These are phyloP conservation scores for Tamandua tetradactyla DNA, from an alignment of 2,797 vertebrate genomes.

Conservation along the genomic window DNA sequence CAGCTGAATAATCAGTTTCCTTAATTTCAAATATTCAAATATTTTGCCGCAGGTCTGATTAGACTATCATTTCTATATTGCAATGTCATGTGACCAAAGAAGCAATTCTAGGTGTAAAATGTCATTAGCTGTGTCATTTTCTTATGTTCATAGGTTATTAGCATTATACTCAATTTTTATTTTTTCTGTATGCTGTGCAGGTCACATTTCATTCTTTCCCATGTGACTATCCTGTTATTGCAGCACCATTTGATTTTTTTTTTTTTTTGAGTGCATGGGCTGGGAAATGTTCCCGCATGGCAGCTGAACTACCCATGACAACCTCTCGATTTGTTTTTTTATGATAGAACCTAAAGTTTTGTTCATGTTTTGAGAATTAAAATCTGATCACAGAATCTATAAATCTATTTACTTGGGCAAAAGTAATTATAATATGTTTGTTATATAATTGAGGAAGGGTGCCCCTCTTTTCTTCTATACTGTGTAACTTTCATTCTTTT, in stretches of 20 bases:
- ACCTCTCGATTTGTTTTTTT: too few relatives aligned
- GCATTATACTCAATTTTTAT: background rate
- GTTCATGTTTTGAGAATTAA: background rate
- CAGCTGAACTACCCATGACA: too few relatives aligned
- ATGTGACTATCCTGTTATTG: too few relatives aligned
- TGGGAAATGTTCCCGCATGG: too few relatives aligned
- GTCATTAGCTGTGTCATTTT: background rate
- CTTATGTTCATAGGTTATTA: background rate
- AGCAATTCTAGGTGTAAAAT: background rate
- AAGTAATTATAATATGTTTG: background rate
- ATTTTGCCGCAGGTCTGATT: background rate
- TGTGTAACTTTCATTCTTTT: background rate
- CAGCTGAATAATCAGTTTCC: background rate
- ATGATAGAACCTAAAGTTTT: background rate
- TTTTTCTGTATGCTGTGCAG: too few relatives aligned
- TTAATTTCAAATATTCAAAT: constrained; percentile 13
- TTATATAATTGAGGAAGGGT: background rate
- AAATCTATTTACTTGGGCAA: background rate
- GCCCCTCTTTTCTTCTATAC: background rate
- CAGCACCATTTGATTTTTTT: too few relatives aligned
- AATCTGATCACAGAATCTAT: background rate
- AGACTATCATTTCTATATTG: background rate
- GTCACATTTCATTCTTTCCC: too few relatives aligned
- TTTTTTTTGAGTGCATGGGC: too few relatives aligned
- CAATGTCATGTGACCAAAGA: background rate